Evolutionary conservation across 2,113 vertebrate species (phyloP).

Genomic region (Rhinogobius similis): DNA sequence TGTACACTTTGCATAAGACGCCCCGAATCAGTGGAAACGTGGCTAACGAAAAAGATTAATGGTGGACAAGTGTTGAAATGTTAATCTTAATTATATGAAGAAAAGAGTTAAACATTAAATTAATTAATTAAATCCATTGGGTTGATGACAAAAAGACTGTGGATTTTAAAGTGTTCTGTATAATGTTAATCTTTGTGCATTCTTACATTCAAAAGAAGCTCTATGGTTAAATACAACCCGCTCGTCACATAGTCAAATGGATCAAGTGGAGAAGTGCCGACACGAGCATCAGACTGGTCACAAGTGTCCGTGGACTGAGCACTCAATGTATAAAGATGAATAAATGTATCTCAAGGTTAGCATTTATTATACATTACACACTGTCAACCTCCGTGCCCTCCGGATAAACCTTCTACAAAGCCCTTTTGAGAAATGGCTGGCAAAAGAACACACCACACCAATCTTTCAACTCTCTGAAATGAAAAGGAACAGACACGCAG

Average conservation of each 20-base stretch:
- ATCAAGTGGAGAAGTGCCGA: slow-evolving; percentile 2
- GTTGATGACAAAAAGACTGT: too few species aligned
- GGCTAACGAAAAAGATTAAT: too few species aligned
- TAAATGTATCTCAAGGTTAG: slow-evolving; percentile 48
- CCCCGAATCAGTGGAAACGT: too few species aligned
- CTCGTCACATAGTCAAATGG: neutral
- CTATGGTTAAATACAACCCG: too few species aligned
- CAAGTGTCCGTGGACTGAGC: neutral
- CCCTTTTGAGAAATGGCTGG: neutral
- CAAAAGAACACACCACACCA: slow-evolving; percentile 14
- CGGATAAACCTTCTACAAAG: slow-evolving; percentile 14
- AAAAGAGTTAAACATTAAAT: too few species aligned
- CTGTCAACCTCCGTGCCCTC: slow-evolving; percentile 8
- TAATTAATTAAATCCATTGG: too few species aligned
- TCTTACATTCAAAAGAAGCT: too few species aligned
- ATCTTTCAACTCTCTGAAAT: neutral
- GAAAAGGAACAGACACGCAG: neutral
- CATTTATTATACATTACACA: slow-evolving; percentile 28
- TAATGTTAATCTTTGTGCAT: too few species aligned
- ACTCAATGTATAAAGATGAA: slow-evolving; percentile 27
- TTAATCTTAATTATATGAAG: too few species aligned
- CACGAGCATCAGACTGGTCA: slow-evolving; percentile 6
- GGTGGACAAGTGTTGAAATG: too few species aligned
- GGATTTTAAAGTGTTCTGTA: too few species aligned
- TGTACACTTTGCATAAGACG: too few species aligned